Conservation (phyloP, 2,113 vertebrate genomes). For the Lepidothrix coronata region DNA sequence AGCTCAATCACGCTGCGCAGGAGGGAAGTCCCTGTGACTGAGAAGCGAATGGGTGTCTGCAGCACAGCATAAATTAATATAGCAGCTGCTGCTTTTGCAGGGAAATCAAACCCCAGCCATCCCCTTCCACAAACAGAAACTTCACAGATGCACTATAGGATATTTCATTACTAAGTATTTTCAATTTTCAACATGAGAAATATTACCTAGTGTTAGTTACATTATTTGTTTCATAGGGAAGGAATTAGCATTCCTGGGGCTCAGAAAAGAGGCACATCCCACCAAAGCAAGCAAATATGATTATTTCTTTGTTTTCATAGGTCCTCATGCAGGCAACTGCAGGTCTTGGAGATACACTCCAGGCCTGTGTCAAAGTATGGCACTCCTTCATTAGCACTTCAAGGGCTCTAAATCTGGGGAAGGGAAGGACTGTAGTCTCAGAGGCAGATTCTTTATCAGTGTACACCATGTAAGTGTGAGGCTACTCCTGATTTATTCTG, state of each 20-base stretch:
- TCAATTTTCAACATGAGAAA: conserved; percentile 56
- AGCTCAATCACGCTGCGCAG: background rate
- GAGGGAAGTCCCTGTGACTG: conserved; percentile 7
- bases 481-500: background rate
- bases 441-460: background rate
- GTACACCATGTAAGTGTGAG: background rate
- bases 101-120: conserved; percentile 47
- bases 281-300: conserved; percentile 62
- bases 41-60: conserved; percentile 8
- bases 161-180: conserved; percentile 52
- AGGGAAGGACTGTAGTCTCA: conserved; percentile 9
- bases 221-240: conserved; percentile 56
- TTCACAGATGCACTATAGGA: conserved; percentile 44
- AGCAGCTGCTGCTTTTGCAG: conserved; percentile 22
- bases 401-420: conserved; percentile 26
- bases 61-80: conserved; percentile 50
- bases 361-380: conserved; percentile 21
- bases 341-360: conserved; percentile 26
- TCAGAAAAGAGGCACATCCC: conserved; percentile 31
- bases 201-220: conserved; percentile 59
- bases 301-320: conserved; percentile 67
- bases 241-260: conserved; percentile 52
- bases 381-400: conserved; percentile 70
- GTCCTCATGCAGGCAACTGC: conserved; percentile 43
- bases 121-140: conserved; percentile 53